phyloP scores from a whole-genome alignment of 2,888 invertebrate species.

The Asteroscopus sphinx region DNA sequence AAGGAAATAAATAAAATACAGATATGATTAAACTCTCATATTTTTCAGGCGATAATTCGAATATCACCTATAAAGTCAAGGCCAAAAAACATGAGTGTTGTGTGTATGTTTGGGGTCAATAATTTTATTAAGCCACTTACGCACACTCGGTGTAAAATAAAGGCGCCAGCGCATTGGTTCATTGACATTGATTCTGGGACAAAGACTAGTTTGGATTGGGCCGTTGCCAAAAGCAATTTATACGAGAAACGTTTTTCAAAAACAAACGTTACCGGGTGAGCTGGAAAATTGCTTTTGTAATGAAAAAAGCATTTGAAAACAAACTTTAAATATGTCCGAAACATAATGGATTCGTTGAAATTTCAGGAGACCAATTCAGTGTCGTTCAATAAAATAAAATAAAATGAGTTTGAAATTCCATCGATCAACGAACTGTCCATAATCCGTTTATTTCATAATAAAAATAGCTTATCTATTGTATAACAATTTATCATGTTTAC shows the following conservation, averaged over 20 bases:
- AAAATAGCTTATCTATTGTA: slow-evolving; percentile 3
- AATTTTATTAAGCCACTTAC: slow-evolving; percentile 35
- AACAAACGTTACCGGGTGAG: slow-evolving; percentile 54
- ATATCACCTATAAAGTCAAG: too few relatives aligned
- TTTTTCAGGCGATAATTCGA: background rate
- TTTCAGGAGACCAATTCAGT: background rate
- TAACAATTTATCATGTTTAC: background rate
- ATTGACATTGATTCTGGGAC: slow-evolving; percentile 78
- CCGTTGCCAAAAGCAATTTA: slow-evolving; percentile 74
- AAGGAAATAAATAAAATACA: too few relatives aligned
- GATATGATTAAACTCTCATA: too few relatives aligned
- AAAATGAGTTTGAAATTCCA: too few relatives aligned
- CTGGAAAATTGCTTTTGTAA: slow-evolving; percentile 38
- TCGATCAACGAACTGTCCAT: background rate
- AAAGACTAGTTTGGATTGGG: slow-evolving; percentile 75
- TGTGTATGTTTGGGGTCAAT: slow-evolving; percentile 20
- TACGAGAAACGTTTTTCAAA: slow-evolving; percentile 70
- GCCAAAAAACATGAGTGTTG: too few relatives aligned
- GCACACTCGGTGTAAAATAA: slow-evolving; percentile 44
- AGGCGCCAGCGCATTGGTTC: slow-evolving; percentile 68
- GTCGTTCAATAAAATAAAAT: too few relatives aligned
- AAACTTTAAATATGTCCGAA: slow-evolving; percentile 8
- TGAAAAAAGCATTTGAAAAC: too few relatives aligned
- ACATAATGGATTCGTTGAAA: background rate
- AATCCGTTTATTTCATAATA: slow-evolving; percentile 4